Conservation (phyloP, 2,797 vertebrate species). For the Tachyglossus aculeatus region DNA sequence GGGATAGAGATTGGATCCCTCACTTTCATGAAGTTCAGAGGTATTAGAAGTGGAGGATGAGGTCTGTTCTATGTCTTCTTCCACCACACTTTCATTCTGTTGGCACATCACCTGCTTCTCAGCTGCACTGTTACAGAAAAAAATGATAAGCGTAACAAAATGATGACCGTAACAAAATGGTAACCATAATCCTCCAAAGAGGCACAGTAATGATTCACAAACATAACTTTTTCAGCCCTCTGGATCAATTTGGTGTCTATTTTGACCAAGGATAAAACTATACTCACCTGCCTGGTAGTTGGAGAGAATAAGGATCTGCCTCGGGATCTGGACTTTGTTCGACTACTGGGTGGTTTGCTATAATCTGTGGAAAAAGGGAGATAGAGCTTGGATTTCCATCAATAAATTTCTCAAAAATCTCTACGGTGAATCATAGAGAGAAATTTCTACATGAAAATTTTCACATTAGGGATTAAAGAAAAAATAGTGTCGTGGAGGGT, state of each 20-base stretch:
- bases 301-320: slow-evolving; percentile 46
- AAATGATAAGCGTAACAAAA: background rate
- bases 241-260: background rate
- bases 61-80: background rate
- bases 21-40: background rate
- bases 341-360: slow-evolving; percentile 21
- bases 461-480: too few relatives aligned
- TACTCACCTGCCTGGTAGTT: slow-evolving; percentile 63
- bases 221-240: background rate
- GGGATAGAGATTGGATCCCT: background rate
- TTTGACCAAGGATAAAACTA: background rate
- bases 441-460: background rate
- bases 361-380: slow-evolving; percentile 56
- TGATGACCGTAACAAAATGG: background rate
- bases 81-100: background rate
- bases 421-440: background rate
- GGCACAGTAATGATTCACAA: background rate
- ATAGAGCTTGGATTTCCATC: slow-evolving; percentile 17
- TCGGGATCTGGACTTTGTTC: slow-evolving; percentile 22
- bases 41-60: background rate
- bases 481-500: too few relatives aligned
- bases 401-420: background rate
- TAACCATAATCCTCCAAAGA: background rate
- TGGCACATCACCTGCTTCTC: slow-evolving; percentile 20
- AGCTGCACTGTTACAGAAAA: slow-evolving; percentile 57